Evolutionary conservation across 2,113 vertebrate genomes (phyloP).

Genomic region (Phyllostomus hastatus): DNA sequence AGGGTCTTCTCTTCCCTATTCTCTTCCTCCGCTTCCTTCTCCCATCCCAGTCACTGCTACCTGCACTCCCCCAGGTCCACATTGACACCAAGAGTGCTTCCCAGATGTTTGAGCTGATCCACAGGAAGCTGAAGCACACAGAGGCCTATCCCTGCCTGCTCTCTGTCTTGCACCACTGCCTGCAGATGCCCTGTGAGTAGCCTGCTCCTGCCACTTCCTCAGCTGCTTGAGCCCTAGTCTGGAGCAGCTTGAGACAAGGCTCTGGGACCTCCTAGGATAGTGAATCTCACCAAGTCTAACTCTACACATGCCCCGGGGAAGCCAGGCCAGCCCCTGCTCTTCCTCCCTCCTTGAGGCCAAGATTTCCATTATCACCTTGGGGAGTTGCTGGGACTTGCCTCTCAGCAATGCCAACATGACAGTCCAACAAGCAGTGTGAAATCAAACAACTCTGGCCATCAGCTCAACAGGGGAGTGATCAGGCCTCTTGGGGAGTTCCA

Average conservation of each 20-base stretch:
- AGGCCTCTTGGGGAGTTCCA: not conserved
- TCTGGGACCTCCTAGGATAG: not conserved
- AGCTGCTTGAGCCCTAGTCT: not conserved
- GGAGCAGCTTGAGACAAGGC: not conserved
- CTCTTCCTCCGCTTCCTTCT: no score
- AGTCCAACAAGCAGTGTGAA: conserved; percentile 2
- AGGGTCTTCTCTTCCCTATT: not conserved
- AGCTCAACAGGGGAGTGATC: not conserved
- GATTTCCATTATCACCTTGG: not conserved
- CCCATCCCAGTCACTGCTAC: not conserved
- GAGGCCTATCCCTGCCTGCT: conserved; percentile 96
- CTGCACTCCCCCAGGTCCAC: conserved; percentile 83
- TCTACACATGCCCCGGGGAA: not conserved
- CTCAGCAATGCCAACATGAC: not conserved
- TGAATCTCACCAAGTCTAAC: not conserved
- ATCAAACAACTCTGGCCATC: conserved; percentile 18
- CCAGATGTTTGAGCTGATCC: conserved; percentile 97
- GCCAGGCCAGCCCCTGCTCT: not conserved
- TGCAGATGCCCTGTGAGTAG: conserved; percentile 97
- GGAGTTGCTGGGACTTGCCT: not conserved
- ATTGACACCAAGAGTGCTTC: conserved; percentile 96
- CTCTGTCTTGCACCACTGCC: conserved; percentile 96
- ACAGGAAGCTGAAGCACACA: conserved; percentile 94
- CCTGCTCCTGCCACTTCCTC: accelerated
- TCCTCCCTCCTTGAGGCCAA: not conserved